These are phyloP conservation scores for Agelaius phoeniceus DNA, from an alignment of 2,113 vertebrate genomes.

Conservation along the genomic window DNA sequence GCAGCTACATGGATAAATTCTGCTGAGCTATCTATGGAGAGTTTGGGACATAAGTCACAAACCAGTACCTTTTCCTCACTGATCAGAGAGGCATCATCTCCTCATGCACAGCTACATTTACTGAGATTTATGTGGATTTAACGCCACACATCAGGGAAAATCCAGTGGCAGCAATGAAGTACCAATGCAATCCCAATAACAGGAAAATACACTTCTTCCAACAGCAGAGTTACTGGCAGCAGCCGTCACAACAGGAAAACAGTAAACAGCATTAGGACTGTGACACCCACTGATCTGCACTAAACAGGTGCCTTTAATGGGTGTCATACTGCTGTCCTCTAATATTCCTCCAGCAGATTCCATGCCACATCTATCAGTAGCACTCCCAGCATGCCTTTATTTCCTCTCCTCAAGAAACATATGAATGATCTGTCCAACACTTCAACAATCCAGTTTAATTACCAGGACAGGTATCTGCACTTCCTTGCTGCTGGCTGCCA, in stretches of 20 bases:
- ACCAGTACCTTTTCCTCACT: neutral
- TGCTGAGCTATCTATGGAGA: neutral
- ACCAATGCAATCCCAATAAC: neutral
- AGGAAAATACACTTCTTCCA: neutral
- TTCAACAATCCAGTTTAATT: neutral
- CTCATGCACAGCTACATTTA: neutral
- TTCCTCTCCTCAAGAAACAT: neutral
- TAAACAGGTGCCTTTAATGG: neutral
- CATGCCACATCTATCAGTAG: neutral
- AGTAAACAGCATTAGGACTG: neutral
- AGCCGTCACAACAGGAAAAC: neutral
- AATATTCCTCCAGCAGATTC: neutral
- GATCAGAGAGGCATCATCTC: neutral
- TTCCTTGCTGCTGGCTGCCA: neutral
- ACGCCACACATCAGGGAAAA: neutral
- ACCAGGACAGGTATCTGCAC: neutral
- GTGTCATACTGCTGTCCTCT: neutral
- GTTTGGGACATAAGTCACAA: neutral
- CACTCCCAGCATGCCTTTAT: neutral
- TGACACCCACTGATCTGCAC: neutral
- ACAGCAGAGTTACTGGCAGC: neutral
- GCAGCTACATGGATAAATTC: neutral
- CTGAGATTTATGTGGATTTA: neutral
- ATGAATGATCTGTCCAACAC: neutral
- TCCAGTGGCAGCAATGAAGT: neutral